A percentile compares a stretch with the other conserved stretches of the same genome.
These are phyloP conservation scores for Chiridota heheva DNA, from an alignment of 35 echinoderm and acorn worm genomes.

Conservation along the genomic window DNA sequence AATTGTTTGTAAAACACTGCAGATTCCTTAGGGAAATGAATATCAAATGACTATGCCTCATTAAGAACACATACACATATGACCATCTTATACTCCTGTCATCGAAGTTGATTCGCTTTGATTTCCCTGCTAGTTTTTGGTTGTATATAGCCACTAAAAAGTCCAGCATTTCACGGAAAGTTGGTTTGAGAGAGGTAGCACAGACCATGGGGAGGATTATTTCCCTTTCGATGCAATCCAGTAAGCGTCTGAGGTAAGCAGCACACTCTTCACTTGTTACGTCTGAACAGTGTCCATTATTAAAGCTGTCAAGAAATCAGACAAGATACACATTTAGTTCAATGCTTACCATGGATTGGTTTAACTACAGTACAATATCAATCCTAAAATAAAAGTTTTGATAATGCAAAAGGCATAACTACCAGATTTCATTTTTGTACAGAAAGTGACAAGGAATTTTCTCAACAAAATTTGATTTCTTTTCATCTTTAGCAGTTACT, in stretches of 20 bases:
- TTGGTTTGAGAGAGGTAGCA: not conserved
- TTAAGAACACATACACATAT: constrained; percentile 30
- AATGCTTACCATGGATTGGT: too few relatives aligned
- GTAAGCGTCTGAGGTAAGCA: not conserved
- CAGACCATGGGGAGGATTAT: constrained; percentile 10
- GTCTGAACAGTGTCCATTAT: too few relatives aligned
- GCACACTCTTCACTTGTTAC: not conserved
- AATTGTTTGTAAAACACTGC: not conserved
- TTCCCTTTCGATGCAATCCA: constrained; percentile 9
- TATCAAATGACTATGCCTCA: constrained; percentile 26
- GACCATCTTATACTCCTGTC: not conserved
- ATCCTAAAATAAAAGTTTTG: too few relatives aligned
- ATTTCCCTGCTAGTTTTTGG: not conserved
- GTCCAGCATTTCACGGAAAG: constrained; percentile 9
- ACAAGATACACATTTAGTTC: too few relatives aligned
- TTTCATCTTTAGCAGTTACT: too few relatives aligned
- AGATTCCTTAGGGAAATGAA: not conserved
- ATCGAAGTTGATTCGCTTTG: not conserved
- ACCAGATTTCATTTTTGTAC: too few relatives aligned
- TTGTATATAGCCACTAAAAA: constrained; percentile 13
- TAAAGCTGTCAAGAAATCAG: too few relatives aligned
- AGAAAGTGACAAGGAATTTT: too few relatives aligned
- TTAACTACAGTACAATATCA: too few relatives aligned
- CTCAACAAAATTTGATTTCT: too few relatives aligned
- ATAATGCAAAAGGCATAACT: too few relatives aligned